Base-by-base conservation (phyloP, 2,888 invertebrate genomes). In the Bursaphelenchus okinawaensis region DNA sequence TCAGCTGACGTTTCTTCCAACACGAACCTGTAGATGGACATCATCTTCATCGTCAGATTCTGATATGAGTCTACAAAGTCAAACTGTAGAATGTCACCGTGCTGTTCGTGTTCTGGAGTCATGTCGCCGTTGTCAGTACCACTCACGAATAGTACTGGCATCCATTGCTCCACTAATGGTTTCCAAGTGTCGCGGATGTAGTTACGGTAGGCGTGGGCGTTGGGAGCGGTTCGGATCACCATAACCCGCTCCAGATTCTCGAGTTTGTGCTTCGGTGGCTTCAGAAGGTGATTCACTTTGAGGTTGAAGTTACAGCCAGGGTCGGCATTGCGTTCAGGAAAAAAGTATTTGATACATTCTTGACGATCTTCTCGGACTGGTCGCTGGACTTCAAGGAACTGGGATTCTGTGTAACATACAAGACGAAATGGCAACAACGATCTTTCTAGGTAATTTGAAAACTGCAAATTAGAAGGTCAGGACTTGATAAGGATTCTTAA, bases 1-100 rank as follows among this genome's bases (percentile, higher is more conserved):
- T 71, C 60, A 20, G 62, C 56, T 19, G 54, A 51, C 6, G 67
- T 69, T 16, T 29, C 29, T 23, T 60, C 63, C n/a, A 67, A 31
- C 22, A 70, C 19, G 31, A 63, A 72, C 12, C 75, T 71, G 59
- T 82, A 81, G 28, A 77, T 81, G 4, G 75, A 69, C 74, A 79
- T 82, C 81, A 81, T 81, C 66, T 81, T 81, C 70, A 75, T 71
- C n/a, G 78, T 78, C 16, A 81, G 67, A 58, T 77, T 78, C 27
- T 74, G 74, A 58, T 81, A 81, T 0, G 81, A 78, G 63, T 81
- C 81, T 55, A 75, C 71, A 56, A 82, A 81, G 66, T 81, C 75
- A 58, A 82, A 73, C 60, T 77, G 78, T 6, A 81, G 69, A 57
- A 81, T 79, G 64, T 81, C 81, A 63, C 63, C 67, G 63, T 68